Conservation (phyloP, 2,797 vertebrate species). For the Poeciliopsis turneri region DNA sequence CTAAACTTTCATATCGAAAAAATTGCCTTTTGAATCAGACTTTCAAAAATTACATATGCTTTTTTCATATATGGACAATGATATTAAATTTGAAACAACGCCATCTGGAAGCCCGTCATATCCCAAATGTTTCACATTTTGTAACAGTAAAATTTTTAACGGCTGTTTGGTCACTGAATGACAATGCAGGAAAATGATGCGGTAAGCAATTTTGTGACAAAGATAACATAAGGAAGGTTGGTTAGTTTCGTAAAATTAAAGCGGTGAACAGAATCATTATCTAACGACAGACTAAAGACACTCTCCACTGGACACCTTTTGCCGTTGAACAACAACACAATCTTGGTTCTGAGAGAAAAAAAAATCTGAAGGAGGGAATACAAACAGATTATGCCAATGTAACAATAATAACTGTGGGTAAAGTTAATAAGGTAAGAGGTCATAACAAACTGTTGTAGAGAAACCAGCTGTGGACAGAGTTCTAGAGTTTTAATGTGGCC, state of each 20-base stretch:
- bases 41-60: background rate
- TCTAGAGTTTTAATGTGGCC: background rate
- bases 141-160: background rate
- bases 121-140: background rate
- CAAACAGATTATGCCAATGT: background rate
- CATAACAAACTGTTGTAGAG: background rate
- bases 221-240: background rate
- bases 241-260: background rate
- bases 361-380: background rate
- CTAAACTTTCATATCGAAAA: background rate
- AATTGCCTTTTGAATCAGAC: background rate
- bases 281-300: background rate
- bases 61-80: background rate
- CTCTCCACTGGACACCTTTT: background rate
- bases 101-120: background rate
- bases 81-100: background rate
- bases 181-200: background rate
- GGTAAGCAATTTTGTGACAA: background rate
- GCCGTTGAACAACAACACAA: background rate
- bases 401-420: background rate
- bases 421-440: background rate
- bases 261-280: background rate
- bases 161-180: background rate
- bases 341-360: background rate
- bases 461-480: background rate